These are phyloP conservation scores for Vipera latastei DNA, from an alignment of 2,797 vertebrate species.

Conservation along the genomic window DNA sequence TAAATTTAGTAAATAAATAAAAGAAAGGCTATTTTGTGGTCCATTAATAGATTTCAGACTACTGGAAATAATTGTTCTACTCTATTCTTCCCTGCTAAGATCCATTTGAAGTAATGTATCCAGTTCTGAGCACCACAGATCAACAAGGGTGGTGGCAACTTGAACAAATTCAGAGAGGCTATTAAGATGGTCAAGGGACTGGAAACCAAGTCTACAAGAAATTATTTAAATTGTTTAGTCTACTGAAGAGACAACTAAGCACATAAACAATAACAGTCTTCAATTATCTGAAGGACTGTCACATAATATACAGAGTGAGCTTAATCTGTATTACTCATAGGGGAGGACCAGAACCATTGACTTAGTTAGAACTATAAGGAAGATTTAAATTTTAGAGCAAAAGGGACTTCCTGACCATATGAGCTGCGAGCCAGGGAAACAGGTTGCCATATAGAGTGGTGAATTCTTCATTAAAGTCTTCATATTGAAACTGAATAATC, in stretches of 20 bases:
- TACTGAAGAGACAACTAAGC: background rate
- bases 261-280: background rate
- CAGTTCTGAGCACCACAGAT: background rate
- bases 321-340: background rate
- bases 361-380: background rate
- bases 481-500: too few relatives aligned
- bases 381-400: background rate
- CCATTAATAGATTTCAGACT: background rate
- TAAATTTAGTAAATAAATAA: background rate
- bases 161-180: background rate
- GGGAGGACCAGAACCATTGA: background rate
- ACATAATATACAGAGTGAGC: background rate
- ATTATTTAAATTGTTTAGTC: background rate
- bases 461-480: too few relatives aligned
- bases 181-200: background rate
- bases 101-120: background rate
- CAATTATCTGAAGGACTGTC: background rate
- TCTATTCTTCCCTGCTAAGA: background rate
- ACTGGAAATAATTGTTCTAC: background rate
- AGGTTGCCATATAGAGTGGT: too few relatives aligned
- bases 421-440: background rate
- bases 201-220: background rate
- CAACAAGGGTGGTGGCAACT: background rate
- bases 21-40: background rate
- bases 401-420: background rate